Conservation (phyloP, 2,113 vertebrate species). For the Elachura formosa region DNA sequence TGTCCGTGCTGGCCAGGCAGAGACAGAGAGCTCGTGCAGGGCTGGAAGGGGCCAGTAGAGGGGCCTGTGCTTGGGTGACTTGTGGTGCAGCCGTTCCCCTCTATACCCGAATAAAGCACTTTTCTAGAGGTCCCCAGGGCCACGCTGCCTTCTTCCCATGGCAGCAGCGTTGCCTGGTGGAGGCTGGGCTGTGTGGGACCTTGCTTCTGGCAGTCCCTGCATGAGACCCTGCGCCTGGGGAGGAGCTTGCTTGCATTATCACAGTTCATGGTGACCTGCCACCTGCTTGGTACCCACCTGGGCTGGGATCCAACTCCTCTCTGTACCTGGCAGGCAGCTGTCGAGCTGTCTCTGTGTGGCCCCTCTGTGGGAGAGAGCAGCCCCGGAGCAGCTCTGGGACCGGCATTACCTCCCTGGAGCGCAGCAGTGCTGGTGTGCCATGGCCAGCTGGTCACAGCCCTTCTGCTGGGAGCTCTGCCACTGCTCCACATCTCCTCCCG, state of each 20-base stretch:
- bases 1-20: not conserved
- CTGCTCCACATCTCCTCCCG: not conserved
- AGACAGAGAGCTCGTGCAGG: not conserved
- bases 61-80: not conserved
- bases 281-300: accelerated
- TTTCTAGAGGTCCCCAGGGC: not conserved
- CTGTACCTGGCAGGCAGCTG: accelerated
- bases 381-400: accelerated
- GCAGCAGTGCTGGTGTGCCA: not conserved
- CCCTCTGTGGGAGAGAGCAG: accelerated
- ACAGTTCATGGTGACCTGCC: not conserved
- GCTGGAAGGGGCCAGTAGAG: not conserved
- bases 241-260: not conserved
- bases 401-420: not conserved
- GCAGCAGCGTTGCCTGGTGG: not conserved
- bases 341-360: accelerated
- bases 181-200: not conserved
- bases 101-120: conserved; percentile 31
- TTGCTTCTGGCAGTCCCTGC: not conserved
- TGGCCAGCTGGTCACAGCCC: accelerated
- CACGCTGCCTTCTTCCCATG: accelerated
- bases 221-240: not conserved
- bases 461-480: accelerated
- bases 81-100: not conserved
- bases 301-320: accelerated